Conservation (phyloP, 2,797 vertebrate species). For the Tauraco hartlaubi region DNA sequence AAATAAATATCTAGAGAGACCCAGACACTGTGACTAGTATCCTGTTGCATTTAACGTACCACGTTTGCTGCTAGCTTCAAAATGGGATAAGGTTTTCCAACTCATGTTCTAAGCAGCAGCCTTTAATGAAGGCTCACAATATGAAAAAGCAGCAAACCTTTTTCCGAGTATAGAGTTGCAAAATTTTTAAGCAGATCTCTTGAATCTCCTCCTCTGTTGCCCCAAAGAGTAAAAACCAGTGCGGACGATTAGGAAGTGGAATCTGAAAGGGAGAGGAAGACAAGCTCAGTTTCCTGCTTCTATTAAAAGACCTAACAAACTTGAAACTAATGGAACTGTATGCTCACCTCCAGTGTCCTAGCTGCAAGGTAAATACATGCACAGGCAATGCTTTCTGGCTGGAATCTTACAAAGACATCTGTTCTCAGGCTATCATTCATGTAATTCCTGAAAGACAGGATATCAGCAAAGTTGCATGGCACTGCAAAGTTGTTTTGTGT, state of each 20-base stretch:
- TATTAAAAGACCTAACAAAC: not conserved
- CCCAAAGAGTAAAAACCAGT: conserved; percentile 89
- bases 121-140: not conserved
- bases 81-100: not conserved
- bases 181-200: conserved; percentile 85
- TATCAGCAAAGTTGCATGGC: not conserved
- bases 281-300: not conserved
- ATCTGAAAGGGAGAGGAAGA: conserved; percentile 75
- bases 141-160: conserved; percentile 71
- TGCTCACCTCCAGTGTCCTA: conserved; percentile 83
- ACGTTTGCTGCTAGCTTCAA: not conserved
- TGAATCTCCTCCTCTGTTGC: conserved; percentile 85
- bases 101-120: not conserved
- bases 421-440: conserved; percentile 91
- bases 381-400: conserved; percentile 88
- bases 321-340: not conserved
- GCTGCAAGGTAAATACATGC: conserved; percentile 89
- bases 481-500: not conserved
- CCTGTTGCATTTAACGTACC: not conserved
- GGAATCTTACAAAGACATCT: conserved; percentile 87
- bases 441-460: conserved; percentile 85
- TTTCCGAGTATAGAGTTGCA: conserved; percentile 84
- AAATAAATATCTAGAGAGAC: not conserved
- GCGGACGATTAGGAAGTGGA: conserved; percentile 85
- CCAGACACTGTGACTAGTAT: not conserved